Evolutionary conservation across 53 echinoderm and acorn worm species (phyloP), one percentile per base, ranked within the genome.

Genomic region (Luidia sarsii): DNA sequence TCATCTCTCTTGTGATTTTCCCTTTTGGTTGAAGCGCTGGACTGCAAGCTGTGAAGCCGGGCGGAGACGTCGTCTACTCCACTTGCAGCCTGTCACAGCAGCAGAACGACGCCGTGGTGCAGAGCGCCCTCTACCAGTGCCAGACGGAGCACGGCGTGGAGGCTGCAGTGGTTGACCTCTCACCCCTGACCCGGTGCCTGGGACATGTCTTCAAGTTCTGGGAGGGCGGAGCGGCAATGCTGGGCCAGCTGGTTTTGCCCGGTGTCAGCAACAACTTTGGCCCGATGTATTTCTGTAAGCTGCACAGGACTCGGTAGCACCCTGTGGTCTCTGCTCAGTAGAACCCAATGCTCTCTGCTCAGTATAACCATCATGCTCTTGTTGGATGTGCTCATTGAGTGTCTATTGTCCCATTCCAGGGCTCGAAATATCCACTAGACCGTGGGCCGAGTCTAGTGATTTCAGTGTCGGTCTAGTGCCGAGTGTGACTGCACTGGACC

Each of bases 31-130:
- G 7, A 86, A 96, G 97, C 50, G 86, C 97, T 71, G 97, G 88
- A 3, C 50, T 96, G 3, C 72, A 74, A 59, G 88, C 97, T 8
- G 91, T 89, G 28, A 93, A 84, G 56, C 87, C 91, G 0, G 97
- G 97, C 72, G 97, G 97, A 28, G 87, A 90, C 43, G 91, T 96
- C 14, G 91, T 96, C 15, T 96, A 96, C 60, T 96, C 97, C 2
- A 96, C 97, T 5, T 96, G 97, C 59, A 90, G 90, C 0, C 66
- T 96, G 27, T 96, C 97, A 9, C 83, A 87, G 30, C 93, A 90
- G 16, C 97, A 96, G 63, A 96, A 96, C 46, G 97, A 96, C 62
- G 86, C 75, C 64, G 93, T 96, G 29, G 29, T 96, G 73, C 80
- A 90, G 45, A 86, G 53, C 36, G 87, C 97, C 37, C 63, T 96